Evolutionary conservation across 2,888 invertebrate genomes (phyloP), one percentile per base, ranked within the genome.

Genomic region (Drosophila meridionalis): DNA sequence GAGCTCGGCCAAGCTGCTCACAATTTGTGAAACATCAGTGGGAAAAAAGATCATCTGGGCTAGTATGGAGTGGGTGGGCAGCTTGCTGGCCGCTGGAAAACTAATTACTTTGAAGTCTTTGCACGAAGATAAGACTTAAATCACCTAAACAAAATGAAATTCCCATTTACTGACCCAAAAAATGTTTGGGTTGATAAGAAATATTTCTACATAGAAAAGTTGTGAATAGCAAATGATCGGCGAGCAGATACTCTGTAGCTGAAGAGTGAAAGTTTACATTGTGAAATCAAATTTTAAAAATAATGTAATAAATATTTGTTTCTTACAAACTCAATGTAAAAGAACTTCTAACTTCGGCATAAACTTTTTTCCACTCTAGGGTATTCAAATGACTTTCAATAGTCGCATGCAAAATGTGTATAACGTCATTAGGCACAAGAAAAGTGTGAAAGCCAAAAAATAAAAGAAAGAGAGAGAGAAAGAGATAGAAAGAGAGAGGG

Each of bases 61-160:
- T 48, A 50, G 48, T 28, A 14, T 30, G 30, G 48, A 12, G 43
- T 48, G 28, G 64, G 65, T 55, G 47, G 63, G 55, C 76, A 66
- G 61, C 52, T 64, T 72, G 20, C 20, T 20, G 68, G 60, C 63
- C 81, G 60, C 73, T 81, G 81, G 73, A 66, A 81, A 90, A 88
- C 85, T 89, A 85, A 89, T 85, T 85, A 89, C 89, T 65, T 53
- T 75, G 69, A 60, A 73, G 87, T 73, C 77, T 84, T 87, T 84
- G 70, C 85, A 85, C 89, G 87, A 68, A 84, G 85, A 89, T 89
- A 89, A 84, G 87, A 76, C 89, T 87, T 77, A 78, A 87, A 87
- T 89, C 78, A 82, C 70, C 87, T 61, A 77, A 73, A 55, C 47
- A 57, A 74, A 79, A 78, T 70, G 65, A 59, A 66, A 74, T 66